These are phyloP conservation scores for Apamea epomidion DNA, from an alignment of 2,888 invertebrate genomes.

Conservation along the genomic window DNA sequence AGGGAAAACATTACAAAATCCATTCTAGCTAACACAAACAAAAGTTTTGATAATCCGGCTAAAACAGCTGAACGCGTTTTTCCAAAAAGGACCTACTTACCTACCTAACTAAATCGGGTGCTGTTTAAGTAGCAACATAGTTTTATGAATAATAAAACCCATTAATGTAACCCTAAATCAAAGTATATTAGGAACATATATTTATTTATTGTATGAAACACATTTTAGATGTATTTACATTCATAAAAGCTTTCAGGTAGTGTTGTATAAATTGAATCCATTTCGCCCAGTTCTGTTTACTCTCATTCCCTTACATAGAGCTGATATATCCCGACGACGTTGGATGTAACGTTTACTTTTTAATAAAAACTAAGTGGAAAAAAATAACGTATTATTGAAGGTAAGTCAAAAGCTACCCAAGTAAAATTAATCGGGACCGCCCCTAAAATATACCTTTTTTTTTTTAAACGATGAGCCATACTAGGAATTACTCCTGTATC, in stretches of 20 bases:
- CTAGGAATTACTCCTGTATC: too few species aligned
- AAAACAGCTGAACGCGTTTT: not conserved
- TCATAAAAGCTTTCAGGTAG: conserved; percentile 47
- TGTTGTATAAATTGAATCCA: conserved; percentile 47
- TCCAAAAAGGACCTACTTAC: too few species aligned
- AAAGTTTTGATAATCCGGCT: not conserved
- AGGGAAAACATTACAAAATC: not conserved
- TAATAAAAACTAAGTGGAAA: not conserved
- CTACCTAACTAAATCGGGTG: too few species aligned
- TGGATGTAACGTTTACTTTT: conserved; percentile 8
- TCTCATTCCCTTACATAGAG: conserved; percentile 12
- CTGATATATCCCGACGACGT: conserved; percentile 14
- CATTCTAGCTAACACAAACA: not conserved
- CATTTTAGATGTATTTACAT: conserved; percentile 33
- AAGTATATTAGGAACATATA: not conserved
- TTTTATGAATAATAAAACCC: not conserved
- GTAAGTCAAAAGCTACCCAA: too few species aligned
- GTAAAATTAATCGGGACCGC: too few species aligned
- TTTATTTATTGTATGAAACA: not conserved
- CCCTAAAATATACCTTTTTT: too few species aligned
- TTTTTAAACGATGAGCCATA: too few species aligned
- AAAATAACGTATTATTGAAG: too few species aligned
- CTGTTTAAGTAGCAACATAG: not conserved
- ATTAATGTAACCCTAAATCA: too few species aligned
- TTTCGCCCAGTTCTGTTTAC: conserved; percentile 49